Base-by-base conservation (phyloP, 2,797 vertebrate species). In the Rachycentron canadum region DNA sequence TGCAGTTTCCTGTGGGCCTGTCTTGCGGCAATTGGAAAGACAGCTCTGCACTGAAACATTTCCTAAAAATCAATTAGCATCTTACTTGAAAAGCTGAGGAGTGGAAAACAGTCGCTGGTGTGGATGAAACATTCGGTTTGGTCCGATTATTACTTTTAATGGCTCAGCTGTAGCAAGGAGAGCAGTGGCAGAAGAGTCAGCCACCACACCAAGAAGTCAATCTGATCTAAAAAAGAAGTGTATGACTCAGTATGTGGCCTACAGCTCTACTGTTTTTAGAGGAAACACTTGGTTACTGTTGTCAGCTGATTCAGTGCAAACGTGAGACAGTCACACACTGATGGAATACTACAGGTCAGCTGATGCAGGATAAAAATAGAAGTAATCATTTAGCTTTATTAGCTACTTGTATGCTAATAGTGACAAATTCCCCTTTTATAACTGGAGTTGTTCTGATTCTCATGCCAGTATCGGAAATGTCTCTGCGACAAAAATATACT, bases 211-310 rank as follows among this genome's bases (percentile, higher is more conserved):
- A 34, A 53, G 63, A 76, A 72, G 30, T 59, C 9, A 40, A 73
- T 40, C 38, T 3, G 14, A 72, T n/a, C 28, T n/a, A 62, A 43
- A 73, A 47, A 34, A 55, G 65, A 56, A 56, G 59, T 9, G 28
- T n/a, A 7, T 82, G 81, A 85, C 63, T 86, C 85, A 81, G 53
- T 57, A 1, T 60, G 61, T 57, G n/a, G 67, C 76, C 59, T 30
- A 32, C 28, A 81, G 77, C 61, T 4, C 58, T 7, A 41, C 5
- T 25, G 62, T 34, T 60, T 75, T 45, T 8, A 65, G 30, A 72
- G 65, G 40, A 79, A 79, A 77, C 62, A 65, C 58, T 73, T 25
- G 11, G 49, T 38, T 36, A 43, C 47, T 41, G 58, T 69, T n/a
- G 56, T 41, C 69, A 49, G 47, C 55, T 76, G 68, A 66, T 25